Percentiles rank a stretch among this genome's conserved stretches.
These are phyloP conservation scores for Tanypteryx hageni DNA, from an alignment of 2,888 invertebrate genomes.

Conservation along the genomic window DNA sequence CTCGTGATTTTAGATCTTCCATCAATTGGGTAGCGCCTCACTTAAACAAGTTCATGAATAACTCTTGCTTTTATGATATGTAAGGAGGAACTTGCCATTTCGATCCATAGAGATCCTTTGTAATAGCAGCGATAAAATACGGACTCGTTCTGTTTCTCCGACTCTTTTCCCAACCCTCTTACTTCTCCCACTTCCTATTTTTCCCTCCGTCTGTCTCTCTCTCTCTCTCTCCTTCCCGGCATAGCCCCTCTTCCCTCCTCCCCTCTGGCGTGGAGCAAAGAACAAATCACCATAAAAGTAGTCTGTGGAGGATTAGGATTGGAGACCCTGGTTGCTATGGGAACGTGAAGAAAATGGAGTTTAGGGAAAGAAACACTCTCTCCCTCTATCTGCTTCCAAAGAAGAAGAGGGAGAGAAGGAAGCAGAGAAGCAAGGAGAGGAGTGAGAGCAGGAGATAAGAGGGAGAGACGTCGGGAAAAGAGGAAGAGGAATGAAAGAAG, in stretches of 20 bases:
- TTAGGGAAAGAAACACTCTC: background rate
- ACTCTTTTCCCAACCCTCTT: background rate
- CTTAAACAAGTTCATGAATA: too few relatives aligned
- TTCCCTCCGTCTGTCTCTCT: background rate
- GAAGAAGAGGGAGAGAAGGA: background rate
- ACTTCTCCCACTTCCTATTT: background rate
- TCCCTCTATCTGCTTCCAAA: background rate
- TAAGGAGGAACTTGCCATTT: too few relatives aligned
- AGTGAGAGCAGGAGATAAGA: too few relatives aligned
- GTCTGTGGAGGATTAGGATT: conserved; percentile 23
- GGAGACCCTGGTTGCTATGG: conserved; percentile 21
- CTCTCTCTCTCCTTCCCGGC: background rate
- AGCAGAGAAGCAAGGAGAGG: background rate
- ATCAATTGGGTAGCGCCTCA: too few relatives aligned
- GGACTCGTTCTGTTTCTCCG: too few relatives aligned
- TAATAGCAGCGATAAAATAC: too few relatives aligned
- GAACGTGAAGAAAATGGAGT: conserved; percentile 19
- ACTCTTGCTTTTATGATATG: too few relatives aligned
- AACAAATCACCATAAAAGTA: conserved; percentile 32
- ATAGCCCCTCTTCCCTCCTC: background rate
- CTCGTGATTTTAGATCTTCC: too few relatives aligned
- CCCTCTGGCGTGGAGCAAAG: background rate
- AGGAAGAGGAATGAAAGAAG: background rate
- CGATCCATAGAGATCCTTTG: too few relatives aligned
- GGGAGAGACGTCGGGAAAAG: background rate